These are phyloP conservation scores for Pseudorectes ferrugineus DNA, from an alignment of 2,113 vertebrate genomes.

Conservation along the genomic window DNA sequence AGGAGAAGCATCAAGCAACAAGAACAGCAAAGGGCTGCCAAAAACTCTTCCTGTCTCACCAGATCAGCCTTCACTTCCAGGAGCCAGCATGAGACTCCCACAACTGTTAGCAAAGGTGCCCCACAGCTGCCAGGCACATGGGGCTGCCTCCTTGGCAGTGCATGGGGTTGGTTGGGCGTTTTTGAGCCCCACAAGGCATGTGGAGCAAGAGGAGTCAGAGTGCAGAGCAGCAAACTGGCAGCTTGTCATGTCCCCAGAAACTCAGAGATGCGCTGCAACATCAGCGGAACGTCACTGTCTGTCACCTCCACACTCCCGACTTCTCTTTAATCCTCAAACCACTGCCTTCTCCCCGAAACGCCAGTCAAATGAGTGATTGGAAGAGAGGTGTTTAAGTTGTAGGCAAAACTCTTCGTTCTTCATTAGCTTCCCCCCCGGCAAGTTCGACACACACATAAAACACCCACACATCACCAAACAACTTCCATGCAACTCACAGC, in stretches of 20 bases:
- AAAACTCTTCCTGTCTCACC: not conserved
- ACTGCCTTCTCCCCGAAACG: not conserved
- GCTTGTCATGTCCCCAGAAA: not conserved
- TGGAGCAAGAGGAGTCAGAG: not conserved
- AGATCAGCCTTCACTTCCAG: not conserved
- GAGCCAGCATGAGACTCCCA: not conserved
- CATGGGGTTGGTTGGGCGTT: fast-evolving
- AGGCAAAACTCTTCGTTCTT: not conserved
- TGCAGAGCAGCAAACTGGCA: not conserved
- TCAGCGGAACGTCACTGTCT: not conserved
- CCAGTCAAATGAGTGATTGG: not conserved
- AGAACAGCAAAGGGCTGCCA: not conserved
- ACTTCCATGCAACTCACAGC: not conserved
- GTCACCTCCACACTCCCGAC: not conserved
- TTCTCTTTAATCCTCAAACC: not conserved
- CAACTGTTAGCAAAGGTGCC: not conserved
- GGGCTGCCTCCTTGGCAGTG: not conserved
- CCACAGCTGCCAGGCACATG: not conserved
- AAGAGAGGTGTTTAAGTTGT: not conserved
- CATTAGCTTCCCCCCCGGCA: not conserved
- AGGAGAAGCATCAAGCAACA: not conserved
- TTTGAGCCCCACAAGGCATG: not conserved
- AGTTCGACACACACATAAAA: not conserved
- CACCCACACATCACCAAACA: not conserved
- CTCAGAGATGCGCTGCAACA: not conserved